These are phyloP conservation scores for Neodiprion pinetum DNA, from an alignment of 1,140 invertebrate species.

Conservation along the genomic window DNA sequence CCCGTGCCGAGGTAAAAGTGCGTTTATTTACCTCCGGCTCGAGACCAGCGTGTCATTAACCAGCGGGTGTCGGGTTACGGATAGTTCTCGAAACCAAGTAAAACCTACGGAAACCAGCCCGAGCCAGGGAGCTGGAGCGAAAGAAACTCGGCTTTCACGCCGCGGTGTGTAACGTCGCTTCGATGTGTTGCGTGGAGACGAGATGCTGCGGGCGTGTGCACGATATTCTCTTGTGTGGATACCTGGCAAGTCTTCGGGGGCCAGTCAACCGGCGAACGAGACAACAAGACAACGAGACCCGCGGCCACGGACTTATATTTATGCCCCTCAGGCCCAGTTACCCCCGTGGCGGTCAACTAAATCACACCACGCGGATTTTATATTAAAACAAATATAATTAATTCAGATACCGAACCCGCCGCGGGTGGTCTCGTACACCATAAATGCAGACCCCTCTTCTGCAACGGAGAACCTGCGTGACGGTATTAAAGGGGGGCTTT, in stretches of 20 bases:
- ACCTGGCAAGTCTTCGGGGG: neutral
- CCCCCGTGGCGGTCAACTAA: conserved; percentile 51
- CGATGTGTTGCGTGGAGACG: neutral
- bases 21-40: no score
- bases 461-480: no score
- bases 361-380: conserved; percentile 60
- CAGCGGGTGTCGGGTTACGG: neutral
- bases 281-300: conserved; percentile 29
- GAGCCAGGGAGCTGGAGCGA: neutral
- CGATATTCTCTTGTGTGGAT: neutral
- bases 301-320: conserved; percentile 43
- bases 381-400: conserved; percentile 63
- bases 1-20: no score
- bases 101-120: neutral
- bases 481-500: no score
- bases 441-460: no score
- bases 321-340: conserved; percentile 47
- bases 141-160: neutral
- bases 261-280: conserved; percentile 33
- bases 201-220: neutral
- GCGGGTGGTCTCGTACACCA: conserved; percentile 49
- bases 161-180: neutral
- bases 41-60: neutral
- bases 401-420: conserved; percentile 51
- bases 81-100: neutral